Percentiles rank a stretch among this genome's conserved stretches.
These are phyloP conservation scores for Temnothorax curvispinosus DNA, from an alignment of 1,140 invertebrate species.

Conservation along the genomic window DNA sequence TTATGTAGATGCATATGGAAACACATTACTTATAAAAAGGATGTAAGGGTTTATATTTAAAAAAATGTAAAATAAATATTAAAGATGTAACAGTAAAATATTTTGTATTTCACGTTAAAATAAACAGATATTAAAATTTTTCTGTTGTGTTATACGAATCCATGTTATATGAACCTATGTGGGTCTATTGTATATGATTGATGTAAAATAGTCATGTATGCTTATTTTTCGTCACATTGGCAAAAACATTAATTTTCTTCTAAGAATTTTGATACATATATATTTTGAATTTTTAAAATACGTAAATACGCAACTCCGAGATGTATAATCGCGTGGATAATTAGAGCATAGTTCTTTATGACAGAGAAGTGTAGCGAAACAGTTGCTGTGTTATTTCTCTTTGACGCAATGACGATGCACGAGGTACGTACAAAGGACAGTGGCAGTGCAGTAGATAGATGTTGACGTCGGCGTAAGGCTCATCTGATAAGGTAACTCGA, in stretches of 20 bases:
- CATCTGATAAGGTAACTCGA: conserved; percentile 43
- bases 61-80: too few species aligned
- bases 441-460: background rate
- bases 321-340: conserved; percentile 18
- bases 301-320: background rate
- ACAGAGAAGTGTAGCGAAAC: background rate
- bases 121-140: too few species aligned
- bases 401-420: background rate
- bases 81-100: too few species aligned
- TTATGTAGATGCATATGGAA: too few species aligned
- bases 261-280: background rate
- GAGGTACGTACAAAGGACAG: conserved; percentile 22
- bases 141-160: too few species aligned
- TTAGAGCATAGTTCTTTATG: background rate
- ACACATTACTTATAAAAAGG: too few species aligned
- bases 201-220: background rate
- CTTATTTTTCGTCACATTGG: background rate
- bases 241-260: background rate
- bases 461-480: conserved; percentile 3
- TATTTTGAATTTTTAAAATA: background rate
- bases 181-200: background rate
- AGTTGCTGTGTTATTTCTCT: conserved; percentile 6
- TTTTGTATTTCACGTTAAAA: too few species aligned
- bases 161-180: too few species aligned
- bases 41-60: too few species aligned